phyloP scores from a whole-genome alignment of 1,140 invertebrate genomes.

The Maniola jurtina region DNA sequence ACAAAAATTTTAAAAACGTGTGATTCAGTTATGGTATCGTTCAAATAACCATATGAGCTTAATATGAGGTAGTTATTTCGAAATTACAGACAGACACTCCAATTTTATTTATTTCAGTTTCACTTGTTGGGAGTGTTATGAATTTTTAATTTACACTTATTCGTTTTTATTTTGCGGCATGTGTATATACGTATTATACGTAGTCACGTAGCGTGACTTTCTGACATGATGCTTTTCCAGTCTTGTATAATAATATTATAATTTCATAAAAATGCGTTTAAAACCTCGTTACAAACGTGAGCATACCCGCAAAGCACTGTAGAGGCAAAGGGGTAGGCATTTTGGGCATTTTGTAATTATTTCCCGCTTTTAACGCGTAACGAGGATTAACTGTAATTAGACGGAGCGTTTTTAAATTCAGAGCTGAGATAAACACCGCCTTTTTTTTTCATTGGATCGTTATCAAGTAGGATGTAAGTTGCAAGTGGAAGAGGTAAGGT shows the following conservation, averaged over 20 bases:
- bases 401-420: constrained; percentile 44
- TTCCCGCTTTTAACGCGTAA: constrained; percentile 41
- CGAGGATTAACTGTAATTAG: constrained; percentile 46
- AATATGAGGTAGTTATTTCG: too few species aligned
- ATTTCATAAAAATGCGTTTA: constrained; percentile 17
- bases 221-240: too few species aligned
- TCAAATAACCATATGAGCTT: too few species aligned
- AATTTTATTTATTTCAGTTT: too few species aligned
- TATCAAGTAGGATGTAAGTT: constrained; percentile 25
- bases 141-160: too few species aligned
- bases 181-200: too few species aligned
- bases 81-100: too few species aligned
- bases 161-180: too few species aligned
- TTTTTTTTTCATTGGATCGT: constrained; percentile 43
- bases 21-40: too few species aligned
- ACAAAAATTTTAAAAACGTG: too few species aligned
- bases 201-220: too few species aligned
- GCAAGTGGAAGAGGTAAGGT: neutral
- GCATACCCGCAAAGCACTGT: constrained; percentile 10
- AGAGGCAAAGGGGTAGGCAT: constrained; percentile 27
- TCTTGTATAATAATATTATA: neutral
- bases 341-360: constrained; percentile 35
- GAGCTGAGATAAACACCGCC: constrained; percentile 40
- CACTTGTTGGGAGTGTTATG: too few species aligned
- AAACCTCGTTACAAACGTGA: constrained; percentile 23